Percentiles rank a stretch among this genome's conserved stretches.
Evolutionary conservation across 2,113 vertebrate species (phyloP).

Genomic region (Ivindomyrus marchei): DNA sequence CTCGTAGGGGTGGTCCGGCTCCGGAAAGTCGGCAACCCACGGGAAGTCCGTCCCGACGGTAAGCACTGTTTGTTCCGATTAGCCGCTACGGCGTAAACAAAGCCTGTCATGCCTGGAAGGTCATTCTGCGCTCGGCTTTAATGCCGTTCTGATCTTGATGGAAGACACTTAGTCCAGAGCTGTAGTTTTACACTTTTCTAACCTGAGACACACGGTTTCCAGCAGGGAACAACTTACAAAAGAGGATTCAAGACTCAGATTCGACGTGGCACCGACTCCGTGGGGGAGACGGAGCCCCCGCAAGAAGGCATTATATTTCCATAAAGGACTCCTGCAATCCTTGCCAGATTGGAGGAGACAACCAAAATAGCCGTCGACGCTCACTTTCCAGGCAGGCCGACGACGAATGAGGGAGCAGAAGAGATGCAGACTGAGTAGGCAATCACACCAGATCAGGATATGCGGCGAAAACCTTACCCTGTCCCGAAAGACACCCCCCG

Average conservation of each 20-base stretch:
- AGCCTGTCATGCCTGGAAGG: neutral
- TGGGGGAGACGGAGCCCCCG: neutral
- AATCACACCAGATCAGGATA: neutral
- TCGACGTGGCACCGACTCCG: neutral
- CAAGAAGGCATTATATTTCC: neutral
- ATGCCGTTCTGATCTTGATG: neutral
- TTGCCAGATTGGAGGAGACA: neutral
- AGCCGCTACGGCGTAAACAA: neutral
- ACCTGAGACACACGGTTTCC: neutral
- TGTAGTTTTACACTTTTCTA: neutral
- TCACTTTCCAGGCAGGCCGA: neutral
- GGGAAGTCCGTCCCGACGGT: neutral
- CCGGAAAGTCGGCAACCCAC: neutral
- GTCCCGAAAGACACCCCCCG: neutral
- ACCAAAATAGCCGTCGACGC: neutral
- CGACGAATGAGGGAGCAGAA: neutral
- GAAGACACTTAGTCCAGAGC: neutral
- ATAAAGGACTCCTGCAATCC: neutral
- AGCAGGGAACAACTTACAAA: neutral
- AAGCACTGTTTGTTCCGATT: neutral
- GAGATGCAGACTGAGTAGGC: neutral
- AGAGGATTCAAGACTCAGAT: neutral
- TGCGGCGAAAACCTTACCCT: neutral
- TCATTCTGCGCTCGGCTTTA: neutral
- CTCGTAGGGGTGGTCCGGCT: neutral